Percentiles rank a stretch among this genome's conserved stretches.
Conservation (phyloP, 2,888 invertebrate genomes). For the Isotomurus palustris region DNA sequence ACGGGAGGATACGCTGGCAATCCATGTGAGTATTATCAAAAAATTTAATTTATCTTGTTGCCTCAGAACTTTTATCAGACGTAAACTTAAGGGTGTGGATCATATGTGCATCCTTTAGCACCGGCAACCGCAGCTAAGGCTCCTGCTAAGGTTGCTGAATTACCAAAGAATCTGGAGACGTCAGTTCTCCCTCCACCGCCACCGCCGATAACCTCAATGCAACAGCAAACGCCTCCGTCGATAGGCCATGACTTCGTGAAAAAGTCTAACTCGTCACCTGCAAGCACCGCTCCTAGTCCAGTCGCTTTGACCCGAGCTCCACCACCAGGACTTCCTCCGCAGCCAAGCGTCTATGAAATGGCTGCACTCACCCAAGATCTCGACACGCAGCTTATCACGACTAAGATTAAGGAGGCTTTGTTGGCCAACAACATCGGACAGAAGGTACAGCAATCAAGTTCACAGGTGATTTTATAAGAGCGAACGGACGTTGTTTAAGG, state of each 20-base stretch:
- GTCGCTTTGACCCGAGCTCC: constrained; percentile 33
- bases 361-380: constrained; percentile 93
- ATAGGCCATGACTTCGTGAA: constrained; percentile 36
- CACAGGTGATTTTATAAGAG: background rate
- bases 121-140: constrained; percentile 47
- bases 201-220: constrained; percentile 61
- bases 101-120: constrained; percentile 10
- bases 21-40: constrained; percentile 61
- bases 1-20: constrained; percentile 87
- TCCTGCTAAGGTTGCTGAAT: constrained; percentile 40
- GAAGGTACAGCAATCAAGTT: constrained; percentile 59
- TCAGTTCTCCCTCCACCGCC: constrained; percentile 56
- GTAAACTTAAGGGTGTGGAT: too few relatives aligned
- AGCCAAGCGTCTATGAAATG: constrained; percentile 96
- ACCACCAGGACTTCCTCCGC: constrained; percentile 50
- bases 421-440: constrained; percentile 96
- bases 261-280: constrained; percentile 33
- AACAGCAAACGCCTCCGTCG: constrained; percentile 49
- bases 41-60: background rate
- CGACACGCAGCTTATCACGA: constrained; percentile 93
- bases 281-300: constrained; percentile 36
- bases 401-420: constrained; percentile 93
- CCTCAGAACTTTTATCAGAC: too few relatives aligned
- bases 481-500: background rate
- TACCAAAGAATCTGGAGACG: constrained; percentile 43